Conservation (phyloP, 2,888 invertebrate species). For the Argyresthia albistria region DNA sequence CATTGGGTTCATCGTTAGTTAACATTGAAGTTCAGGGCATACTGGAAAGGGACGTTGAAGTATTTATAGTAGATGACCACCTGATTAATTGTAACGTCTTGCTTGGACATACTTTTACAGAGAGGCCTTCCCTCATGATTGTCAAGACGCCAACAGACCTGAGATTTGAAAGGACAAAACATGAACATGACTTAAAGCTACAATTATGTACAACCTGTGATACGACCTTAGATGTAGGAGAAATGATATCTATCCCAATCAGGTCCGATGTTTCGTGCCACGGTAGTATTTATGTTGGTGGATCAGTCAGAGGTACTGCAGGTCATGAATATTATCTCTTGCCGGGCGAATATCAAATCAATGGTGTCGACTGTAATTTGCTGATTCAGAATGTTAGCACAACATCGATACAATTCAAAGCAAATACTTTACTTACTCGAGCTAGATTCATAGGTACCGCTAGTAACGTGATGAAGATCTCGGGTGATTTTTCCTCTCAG, state of each 20-base stretch:
- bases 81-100: neutral
- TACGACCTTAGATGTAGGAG: too few species aligned
- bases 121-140: neutral
- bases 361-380: neutral
- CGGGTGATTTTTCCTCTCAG: too few species aligned
- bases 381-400: neutral
- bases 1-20: neutral
- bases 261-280: neutral
- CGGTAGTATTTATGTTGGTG: neutral
- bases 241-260: neutral
- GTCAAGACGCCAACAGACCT: neutral
- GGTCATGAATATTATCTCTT: neutral
- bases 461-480: too few species aligned
- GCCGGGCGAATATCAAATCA: neutral
- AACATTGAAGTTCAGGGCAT: neutral
- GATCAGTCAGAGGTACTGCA: neutral
- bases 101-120: neutral
- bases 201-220: too few species aligned
- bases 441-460: too few species aligned
- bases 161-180: neutral
- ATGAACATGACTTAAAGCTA: neutral
- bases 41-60: neutral
- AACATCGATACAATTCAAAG: too few species aligned
- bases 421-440: too few species aligned
- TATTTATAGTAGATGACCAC: neutral